phyloP scores from a whole-genome alignment of 2,888 invertebrate species.

The Blomia tropicalis region DNA sequence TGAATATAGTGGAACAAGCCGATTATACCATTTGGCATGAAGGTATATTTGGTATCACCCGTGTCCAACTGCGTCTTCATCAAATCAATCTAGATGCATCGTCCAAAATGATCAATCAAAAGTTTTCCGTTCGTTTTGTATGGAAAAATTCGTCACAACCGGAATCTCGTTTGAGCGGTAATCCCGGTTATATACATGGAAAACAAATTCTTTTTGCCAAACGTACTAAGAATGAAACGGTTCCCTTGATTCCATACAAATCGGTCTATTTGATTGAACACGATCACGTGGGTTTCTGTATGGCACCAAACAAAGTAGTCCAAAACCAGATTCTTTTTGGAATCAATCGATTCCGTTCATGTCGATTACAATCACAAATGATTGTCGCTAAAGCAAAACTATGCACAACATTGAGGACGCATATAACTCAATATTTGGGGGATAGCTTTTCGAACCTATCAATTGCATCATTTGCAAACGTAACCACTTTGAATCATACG shows the following conservation, averaged over 20 bases:
- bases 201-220: not conserved
- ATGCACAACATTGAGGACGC: not conserved
- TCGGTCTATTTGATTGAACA: not conserved
- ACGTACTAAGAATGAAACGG: not conserved
- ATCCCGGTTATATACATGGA: not conserved
- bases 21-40: constrained; percentile 13
- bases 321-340: not conserved
- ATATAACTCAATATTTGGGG: not conserved
- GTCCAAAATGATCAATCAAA: not conserved
- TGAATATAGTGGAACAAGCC: not conserved
- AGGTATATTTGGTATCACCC: constrained; percentile 13
- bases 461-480: not conserved
- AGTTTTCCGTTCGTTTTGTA: not conserved
- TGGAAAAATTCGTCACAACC: not conserved
- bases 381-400: not conserved
- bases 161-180: not conserved
- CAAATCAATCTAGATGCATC: not conserved
- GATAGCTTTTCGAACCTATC: not conserved
- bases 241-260: not conserved
- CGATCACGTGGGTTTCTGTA: not conserved
- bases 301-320: not conserved
- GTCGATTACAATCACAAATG: not conserved
- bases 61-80: not conserved
- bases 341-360: not conserved
- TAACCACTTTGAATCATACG: not conserved